Conservation (phyloP, 2,888 invertebrate species). For the Agonopterix subpropinquella region DNA sequence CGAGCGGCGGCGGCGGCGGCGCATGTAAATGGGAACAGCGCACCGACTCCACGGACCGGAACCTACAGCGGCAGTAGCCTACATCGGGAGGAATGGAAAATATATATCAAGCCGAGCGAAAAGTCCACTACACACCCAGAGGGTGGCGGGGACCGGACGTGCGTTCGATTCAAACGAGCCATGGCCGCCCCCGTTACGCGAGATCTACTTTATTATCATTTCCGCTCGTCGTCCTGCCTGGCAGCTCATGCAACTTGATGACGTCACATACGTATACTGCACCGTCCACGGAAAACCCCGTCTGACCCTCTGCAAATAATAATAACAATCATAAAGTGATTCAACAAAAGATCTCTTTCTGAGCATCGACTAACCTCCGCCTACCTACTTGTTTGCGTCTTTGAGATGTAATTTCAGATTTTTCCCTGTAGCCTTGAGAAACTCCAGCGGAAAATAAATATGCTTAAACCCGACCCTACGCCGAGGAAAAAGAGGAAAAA, state of each 20-base stretch:
- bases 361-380: too few species aligned
- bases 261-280: slow-evolving; percentile 1
- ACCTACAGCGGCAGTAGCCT: slow-evolving; percentile 60
- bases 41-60: slow-evolving; percentile 37
- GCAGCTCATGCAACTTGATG: slow-evolving; percentile 22
- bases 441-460: slow-evolving; percentile 64
- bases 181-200: slow-evolving; percentile 38
- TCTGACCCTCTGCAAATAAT: neutral
- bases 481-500: slow-evolving; percentile 54
- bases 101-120: slow-evolving; percentile 73
- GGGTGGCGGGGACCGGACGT: slow-evolving; percentile 64
- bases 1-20: too few species aligned
- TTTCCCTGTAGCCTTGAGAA: slow-evolving; percentile 49
- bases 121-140: slow-evolving; percentile 71
- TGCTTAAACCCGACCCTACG: slow-evolving; percentile 67
- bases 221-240: slow-evolving; percentile 14
- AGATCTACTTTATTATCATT: slow-evolving; percentile 35
- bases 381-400: slow-evolving; percentile 18
- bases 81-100: slow-evolving; percentile 70
- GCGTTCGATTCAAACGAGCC: slow-evolving; percentile 73
- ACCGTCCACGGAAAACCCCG: neutral
- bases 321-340: neutral
- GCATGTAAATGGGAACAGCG: slow-evolving; percentile 58
- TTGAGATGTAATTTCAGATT: slow-evolving; percentile 65
- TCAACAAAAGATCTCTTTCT: neutral